These are phyloP conservation scores for Zaprionus tsacasi DNA, from an alignment of 1,140 invertebrate genomes.

Conservation along the genomic window DNA sequence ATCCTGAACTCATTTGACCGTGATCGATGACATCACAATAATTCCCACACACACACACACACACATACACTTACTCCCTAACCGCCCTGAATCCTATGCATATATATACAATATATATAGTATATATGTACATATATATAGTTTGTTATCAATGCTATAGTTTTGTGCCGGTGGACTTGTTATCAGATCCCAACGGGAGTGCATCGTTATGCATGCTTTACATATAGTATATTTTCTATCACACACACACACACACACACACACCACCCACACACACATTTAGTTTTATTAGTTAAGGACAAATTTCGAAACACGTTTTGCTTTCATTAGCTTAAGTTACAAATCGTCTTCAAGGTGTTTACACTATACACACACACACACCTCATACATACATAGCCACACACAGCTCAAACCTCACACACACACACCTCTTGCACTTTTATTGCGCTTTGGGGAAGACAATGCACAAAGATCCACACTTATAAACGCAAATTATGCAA, in stretches of 20 bases:
- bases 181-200: constrained; percentile 21
- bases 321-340: constrained; percentile 24
- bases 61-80: neutral
- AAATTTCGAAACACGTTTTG: constrained; percentile 23
- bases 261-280: neutral
- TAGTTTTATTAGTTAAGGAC: constrained; percentile 35
- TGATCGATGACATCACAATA: constrained; percentile 9
- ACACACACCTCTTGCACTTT: neutral
- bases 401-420: neutral
- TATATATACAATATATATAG: neutral
- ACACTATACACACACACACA: constrained; percentile 5
- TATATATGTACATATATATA: constrained; percentile 11
- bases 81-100: neutral
- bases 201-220: constrained; percentile 2
- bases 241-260: constrained; percentile 6
- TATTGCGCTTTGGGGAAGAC: constrained; percentile 8
- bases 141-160: constrained; percentile 36
- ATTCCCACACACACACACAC: neutral
- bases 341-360: constrained; percentile 18
- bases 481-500: neutral
- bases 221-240: constrained; percentile 11
- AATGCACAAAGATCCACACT: constrained; percentile 9
- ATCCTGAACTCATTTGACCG: constrained; percentile 4
- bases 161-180: constrained; percentile 24
- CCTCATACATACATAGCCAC: neutral